Percentiles rank a stretch among this genome's conserved stretches.
These are phyloP conservation scores for Pyrochroa serraticornis DNA, from an alignment of 2,888 invertebrate genomes.

Conservation along the genomic window DNA sequence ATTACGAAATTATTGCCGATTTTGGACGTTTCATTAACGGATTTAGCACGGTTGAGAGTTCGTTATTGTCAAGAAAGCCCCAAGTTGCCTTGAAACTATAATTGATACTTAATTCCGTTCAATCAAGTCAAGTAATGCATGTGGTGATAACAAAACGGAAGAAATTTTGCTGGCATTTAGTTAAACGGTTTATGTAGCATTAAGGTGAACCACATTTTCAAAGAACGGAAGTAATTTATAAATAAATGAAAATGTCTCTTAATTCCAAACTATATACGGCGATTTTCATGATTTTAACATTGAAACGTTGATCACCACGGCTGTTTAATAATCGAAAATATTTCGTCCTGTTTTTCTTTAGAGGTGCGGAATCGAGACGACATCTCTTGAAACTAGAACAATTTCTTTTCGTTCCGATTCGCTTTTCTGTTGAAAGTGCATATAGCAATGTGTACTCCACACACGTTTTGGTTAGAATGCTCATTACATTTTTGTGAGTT, in stretches of 20 bases:
- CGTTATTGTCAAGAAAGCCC: no score
- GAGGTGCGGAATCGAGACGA: no score
- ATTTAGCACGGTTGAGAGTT: no score
- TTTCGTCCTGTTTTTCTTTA: not conserved
- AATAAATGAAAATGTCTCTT: conserved; percentile 23
- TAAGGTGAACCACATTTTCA: conserved; percentile 22
- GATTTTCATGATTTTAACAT: conserved; percentile 10
- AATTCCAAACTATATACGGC: conserved; percentile 10
- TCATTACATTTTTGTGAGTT: conserved; percentile 29
- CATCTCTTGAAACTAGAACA: conserved; percentile 26
- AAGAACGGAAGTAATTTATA: conserved; percentile 22
- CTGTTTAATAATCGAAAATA: not conserved
- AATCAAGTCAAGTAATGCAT: not conserved
- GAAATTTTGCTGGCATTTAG: conserved; percentile 10
- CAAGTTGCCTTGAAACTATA: no score
- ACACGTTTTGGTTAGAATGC: conserved; percentile 30
- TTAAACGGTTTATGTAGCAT: not conserved
- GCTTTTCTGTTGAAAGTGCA: conserved; percentile 36
- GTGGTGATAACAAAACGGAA: conserved; percentile 19
- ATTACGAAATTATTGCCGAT: conserved; percentile 3
- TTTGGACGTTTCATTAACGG: no score
- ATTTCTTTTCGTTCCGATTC: conserved; percentile 34
- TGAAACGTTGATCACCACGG: conserved; percentile 5
- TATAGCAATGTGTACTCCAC: conserved; percentile 22
- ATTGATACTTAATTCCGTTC: conserved; percentile 6